Base-by-base conservation (phyloP, 2,888 invertebrate species). In the Plagodis pulveraria region DNA sequence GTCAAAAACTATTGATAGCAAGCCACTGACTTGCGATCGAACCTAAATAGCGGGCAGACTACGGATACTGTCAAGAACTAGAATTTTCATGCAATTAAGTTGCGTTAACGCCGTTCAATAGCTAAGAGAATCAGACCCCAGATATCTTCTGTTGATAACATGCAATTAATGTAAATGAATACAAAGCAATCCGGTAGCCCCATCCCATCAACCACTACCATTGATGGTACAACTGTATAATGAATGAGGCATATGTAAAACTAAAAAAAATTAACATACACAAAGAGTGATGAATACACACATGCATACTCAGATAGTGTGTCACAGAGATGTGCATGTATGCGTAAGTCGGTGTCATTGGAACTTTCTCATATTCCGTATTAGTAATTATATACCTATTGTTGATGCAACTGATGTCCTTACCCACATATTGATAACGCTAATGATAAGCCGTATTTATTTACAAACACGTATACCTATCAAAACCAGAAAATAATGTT, bases 371-470 rank as follows among this genome's bases (percentile, higher is more conserved):
- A 38, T 53, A n/a, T 50, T 56, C 36, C 7, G 11, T 12, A 32
- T 36, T 12, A 38, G 33, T 50, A 34, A 36, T 6, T 36, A 36
- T 36, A 36, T 36, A 36, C 36, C 36, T 36, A 22, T 22, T 22
- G 22, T 22, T 22, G 22, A 22, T 22, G 22, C 22, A 1, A 22
- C 22, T 1, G 2, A 22, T 22, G 35, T 43, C 7, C 34, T 7
- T 36, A 33, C 22, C n/a, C n/a, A 12, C 9, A 12, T 53, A 55
- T 45, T 50, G 54, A 58, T 54, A 58, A 84, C 82, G 68, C 50
- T 8, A 58, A 53, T 66, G 79, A 78, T 80, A 78, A 74, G 62
- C 56, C 57, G 35, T 73, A 72, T 74, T 74, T 74, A 74, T 70
- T 64, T 66, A 55, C 48, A 52, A 58, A 48, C 10, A 6, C 2